These are phyloP conservation scores for Tipula unca DNA, from an alignment of 2,888 invertebrate species.

Conservation along the genomic window DNA sequence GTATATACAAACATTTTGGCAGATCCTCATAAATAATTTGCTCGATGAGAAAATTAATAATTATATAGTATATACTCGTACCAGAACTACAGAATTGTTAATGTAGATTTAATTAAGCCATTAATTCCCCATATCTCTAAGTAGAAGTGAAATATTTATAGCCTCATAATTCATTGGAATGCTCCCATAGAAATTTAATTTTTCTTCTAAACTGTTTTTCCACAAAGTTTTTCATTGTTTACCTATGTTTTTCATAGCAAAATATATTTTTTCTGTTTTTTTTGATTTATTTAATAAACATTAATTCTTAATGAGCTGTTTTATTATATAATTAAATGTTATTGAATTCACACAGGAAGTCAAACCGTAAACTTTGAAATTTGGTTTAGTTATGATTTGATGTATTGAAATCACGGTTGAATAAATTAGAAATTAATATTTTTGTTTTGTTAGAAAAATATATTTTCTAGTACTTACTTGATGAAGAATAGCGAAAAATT, in stretches of 20 bases:
- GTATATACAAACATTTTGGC: neutral
- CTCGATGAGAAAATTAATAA: too few relatives aligned
- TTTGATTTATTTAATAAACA: slow-evolving; percentile 2
- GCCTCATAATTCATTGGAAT: neutral
- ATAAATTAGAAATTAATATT: neutral
- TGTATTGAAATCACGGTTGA: neutral
- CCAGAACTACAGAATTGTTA: neutral
- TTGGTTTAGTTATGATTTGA: neutral
- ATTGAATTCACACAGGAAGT: neutral
- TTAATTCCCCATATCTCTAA: neutral
- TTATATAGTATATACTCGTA: neutral
- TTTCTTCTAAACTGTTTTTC: neutral
- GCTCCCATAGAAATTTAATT: neutral
- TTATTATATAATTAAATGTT: neutral
- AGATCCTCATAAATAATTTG: neutral
- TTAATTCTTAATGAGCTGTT: neutral
- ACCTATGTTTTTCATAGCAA: neutral
- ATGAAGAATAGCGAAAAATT: neutral
- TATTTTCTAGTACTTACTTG: neutral
- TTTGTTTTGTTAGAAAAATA: neutral
- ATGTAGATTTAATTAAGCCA: neutral
- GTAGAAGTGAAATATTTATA: neutral
- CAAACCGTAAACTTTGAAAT: neutral
- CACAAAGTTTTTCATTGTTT: neutral
- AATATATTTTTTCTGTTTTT: neutral